These are phyloP conservation scores for Calidris pygmaea DNA, from an alignment of 2,113 vertebrate species.

Conservation along the genomic window DNA sequence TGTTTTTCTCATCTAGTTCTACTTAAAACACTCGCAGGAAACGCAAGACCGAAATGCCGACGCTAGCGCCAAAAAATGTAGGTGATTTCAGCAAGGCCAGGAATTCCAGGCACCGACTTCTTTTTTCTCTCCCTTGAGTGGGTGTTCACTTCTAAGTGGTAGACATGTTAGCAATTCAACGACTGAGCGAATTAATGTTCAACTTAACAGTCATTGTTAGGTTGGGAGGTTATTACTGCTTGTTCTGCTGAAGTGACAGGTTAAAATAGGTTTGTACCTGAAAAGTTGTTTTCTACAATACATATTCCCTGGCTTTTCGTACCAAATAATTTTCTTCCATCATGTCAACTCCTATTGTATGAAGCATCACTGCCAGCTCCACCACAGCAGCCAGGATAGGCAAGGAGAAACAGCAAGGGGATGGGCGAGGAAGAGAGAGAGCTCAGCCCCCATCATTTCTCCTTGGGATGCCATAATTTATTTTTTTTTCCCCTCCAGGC, in stretches of 20 bases:
- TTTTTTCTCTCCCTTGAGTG: conserved; percentile 64
- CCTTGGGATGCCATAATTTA: background rate
- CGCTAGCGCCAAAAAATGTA: background rate
- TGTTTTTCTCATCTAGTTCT: conserved; percentile 44
- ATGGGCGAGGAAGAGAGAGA: background rate
- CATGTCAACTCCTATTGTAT: background rate
- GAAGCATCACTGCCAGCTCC: background rate
- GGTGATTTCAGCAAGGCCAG: conserved; percentile 45
- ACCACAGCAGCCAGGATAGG: background rate
- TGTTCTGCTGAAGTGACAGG: conserved; percentile 52
- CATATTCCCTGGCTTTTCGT: background rate
- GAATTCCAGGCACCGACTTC: conserved; percentile 40
- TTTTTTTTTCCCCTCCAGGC: background rate
- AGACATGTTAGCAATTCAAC: conserved; percentile 73
- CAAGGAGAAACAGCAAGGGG: background rate
- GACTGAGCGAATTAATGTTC: conserved; percentile 76
- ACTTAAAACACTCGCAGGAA: conserved; percentile 42
- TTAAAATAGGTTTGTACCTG: conserved; percentile 37
- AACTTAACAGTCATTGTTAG: conserved; percentile 60
- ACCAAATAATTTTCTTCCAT: conserved; percentile 18
- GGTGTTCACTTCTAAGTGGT: conserved; percentile 75
- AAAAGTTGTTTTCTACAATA: conserved; percentile 31
- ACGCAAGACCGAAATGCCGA: background rate
- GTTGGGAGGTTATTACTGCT: conserved; percentile 54
- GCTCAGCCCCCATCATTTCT: background rate